Base-by-base conservation (phyloP, 2,797 vertebrate species). In the Anisognathus igniventris region DNA sequence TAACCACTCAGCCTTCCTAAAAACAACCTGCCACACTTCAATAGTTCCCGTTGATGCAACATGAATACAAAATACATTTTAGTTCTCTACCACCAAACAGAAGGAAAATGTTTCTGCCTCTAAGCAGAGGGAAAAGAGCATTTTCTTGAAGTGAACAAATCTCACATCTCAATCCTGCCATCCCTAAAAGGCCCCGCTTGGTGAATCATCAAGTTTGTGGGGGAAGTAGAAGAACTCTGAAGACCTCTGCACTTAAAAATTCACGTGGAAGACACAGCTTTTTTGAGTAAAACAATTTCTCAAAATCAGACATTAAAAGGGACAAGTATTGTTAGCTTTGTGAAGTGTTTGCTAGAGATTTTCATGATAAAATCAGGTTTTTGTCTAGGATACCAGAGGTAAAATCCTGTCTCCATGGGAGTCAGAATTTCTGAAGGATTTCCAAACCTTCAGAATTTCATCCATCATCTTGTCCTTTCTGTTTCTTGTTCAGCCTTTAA, bases 11-110 rank as follows among this genome's bases (percentile, higher is more conserved):
- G 42, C 67, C 78, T 86, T 91, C 66, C 68, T 90, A 79, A 96
- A 95, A 93, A 93, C 86, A 80, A 28, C 53, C 57, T 47, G 82
- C 14, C 74, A 76, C 61, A 31, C 77, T 92, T 93, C 88, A 88
- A 7, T 77, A 83, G 37, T 28, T 94, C 60, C 31, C n/a, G 65
- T 37, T 90, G 81, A 88, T 67, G 86, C 61, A 74, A 73, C 17
- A 48, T 51, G 88, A 97, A 95, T 88, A 71, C 31, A 91, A 91
- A 95, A 92, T 22, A 79, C 3, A 1, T 65, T 91, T 91, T 37
- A 37, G 39, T 58, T 84, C 68, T 82, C 53, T 45, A 12, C 19
- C 47, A 60, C 28, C 42, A 83, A 87, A 40, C 3, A 37, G 39
- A 82, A 81, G 16, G 53, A 79, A 91, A 92, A 87, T 27, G 10